These are phyloP conservation scores for Aporrectodea caliginosa DNA, from an alignment of 1,140 invertebrate genomes.

Conservation along the genomic window DNA sequence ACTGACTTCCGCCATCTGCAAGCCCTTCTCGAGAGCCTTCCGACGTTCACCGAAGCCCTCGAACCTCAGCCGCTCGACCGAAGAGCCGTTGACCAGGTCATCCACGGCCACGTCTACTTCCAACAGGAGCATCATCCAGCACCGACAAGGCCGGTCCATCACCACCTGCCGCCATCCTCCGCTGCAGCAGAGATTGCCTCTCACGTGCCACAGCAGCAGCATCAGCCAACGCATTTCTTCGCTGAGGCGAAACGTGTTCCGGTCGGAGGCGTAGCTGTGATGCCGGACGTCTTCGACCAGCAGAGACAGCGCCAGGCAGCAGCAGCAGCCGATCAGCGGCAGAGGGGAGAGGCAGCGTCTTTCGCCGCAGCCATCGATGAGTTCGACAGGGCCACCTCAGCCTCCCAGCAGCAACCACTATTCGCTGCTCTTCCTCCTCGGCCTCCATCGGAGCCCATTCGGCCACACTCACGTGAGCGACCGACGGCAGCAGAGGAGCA, in stretches of 20 bases:
- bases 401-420: conserved; percentile 4
- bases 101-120: conserved; percentile 23
- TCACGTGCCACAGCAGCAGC: not conserved
- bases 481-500: not conserved
- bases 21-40: conserved; percentile 22
- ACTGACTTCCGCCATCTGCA: conserved; percentile 27
- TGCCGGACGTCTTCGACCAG: not conserved
- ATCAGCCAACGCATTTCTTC: not conserved
- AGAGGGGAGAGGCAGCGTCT: not conserved
- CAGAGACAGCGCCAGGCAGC: not conserved
- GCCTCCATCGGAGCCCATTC: not conserved
- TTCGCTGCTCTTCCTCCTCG: not conserved
- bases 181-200: not conserved
- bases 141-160: not conserved
- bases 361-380: not conserved
- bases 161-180: not conserved
- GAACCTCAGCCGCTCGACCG: conserved; percentile 6
- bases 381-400: not conserved
- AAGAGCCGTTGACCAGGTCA: conserved; percentile 9
- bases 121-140: conserved; percentile 11
- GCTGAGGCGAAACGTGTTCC: not conserved
- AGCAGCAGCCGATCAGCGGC: not conserved
- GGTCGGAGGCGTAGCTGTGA: not conserved
- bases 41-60: conserved; percentile 23
- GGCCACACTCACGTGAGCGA: not conserved